phyloP scores from a whole-genome alignment of 2,113 vertebrate genomes.

The Bettongia penicillata region DNA sequence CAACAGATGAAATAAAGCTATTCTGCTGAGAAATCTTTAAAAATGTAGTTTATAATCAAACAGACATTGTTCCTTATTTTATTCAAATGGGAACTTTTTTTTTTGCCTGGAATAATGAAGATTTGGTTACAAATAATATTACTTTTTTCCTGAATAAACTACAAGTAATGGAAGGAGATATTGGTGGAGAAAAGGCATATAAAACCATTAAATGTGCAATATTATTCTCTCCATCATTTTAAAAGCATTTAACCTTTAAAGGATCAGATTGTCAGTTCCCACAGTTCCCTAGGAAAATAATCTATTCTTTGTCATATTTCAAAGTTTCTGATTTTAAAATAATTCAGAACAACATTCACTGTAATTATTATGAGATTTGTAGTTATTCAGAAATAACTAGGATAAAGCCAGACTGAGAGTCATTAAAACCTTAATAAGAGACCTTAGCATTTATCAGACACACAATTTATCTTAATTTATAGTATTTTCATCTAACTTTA shows the following conservation, averaged over 20 bases:
- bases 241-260: not conserved
- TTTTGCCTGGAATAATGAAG: not conserved
- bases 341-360: not conserved
- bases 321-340: not conserved
- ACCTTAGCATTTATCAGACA: not conserved
- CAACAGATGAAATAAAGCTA: not conserved
- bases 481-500: not conserved
- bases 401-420: not conserved
- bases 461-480: not conserved
- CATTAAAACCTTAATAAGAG: not conserved
- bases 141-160: not conserved
- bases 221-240: not conserved
- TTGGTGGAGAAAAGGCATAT: not conserved
- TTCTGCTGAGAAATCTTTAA: not conserved
- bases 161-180: not conserved
- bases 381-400: not conserved
- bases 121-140: too few relatives aligned
- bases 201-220: not conserved
- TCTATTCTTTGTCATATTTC: not conserved
- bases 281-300: not conserved
- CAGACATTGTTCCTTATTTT: not conserved
- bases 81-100: not conserved
- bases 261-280: not conserved
- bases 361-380: not conserved
- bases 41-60: not conserved